These are phyloP conservation scores for Blomia tropicalis DNA, from an alignment of 2,888 invertebrate genomes.

Conservation along the genomic window DNA sequence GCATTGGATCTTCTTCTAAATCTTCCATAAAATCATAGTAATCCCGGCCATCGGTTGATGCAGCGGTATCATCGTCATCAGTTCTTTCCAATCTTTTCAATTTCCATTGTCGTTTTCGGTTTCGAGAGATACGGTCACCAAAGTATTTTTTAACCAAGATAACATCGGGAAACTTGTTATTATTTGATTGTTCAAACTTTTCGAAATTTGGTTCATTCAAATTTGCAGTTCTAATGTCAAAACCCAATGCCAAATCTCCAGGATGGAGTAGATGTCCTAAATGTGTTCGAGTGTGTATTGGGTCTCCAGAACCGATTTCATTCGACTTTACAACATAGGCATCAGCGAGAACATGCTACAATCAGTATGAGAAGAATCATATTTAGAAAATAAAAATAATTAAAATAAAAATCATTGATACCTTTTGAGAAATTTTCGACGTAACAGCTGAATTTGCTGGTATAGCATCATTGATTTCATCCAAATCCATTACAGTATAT, in stretches of 20 bases:
- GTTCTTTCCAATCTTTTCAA: constrained; percentile 57
- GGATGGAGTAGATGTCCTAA: constrained; percentile 78
- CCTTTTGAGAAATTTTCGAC: constrained; percentile 4
- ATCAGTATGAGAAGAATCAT: neutral
- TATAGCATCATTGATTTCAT: constrained; percentile 59
- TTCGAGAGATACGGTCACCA: constrained; percentile 48
- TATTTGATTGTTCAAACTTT: constrained; percentile 37
- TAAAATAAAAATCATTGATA: constrained; percentile 10
- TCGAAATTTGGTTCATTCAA: constrained; percentile 78
- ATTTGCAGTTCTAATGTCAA: constrained; percentile 75
- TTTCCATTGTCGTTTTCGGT: constrained; percentile 69
- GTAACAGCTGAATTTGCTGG: constrained; percentile 38
- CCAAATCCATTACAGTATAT: constrained; percentile 86
- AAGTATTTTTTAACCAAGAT: constrained; percentile 27
- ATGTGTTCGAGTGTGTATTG: constrained; percentile 73
- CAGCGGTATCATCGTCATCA: constrained; percentile 35
- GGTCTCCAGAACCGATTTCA: constrained; percentile 64
- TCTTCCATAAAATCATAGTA: constrained; percentile 92
- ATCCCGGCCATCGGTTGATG: constrained; percentile 45
- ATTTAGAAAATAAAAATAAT: neutral
- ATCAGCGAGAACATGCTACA: constrained; percentile 69
- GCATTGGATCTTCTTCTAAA: constrained; percentile 77
- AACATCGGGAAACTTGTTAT: constrained; percentile 60
- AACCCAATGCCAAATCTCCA: constrained; percentile 82
- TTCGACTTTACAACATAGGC: constrained; percentile 79